These are phyloP conservation scores for Gonocerus acuteangulatus DNA, from an alignment of 2,888 invertebrate species.

Conservation along the genomic window DNA sequence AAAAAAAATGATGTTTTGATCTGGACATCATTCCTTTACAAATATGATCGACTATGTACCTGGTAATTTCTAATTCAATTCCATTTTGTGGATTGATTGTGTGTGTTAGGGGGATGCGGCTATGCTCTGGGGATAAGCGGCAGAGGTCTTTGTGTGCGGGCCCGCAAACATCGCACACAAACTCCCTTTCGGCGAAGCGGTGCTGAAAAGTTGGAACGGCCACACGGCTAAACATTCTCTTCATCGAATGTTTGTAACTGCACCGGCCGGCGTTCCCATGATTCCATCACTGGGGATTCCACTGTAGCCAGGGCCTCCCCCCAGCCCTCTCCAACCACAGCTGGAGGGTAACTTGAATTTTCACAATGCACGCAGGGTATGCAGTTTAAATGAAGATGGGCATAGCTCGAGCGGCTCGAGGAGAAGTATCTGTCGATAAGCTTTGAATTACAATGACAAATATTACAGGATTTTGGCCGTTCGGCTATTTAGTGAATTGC, in stretches of 20 bases:
- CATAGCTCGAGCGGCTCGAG: not conserved
- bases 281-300: not conserved
- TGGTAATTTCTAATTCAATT: too few relatives aligned
- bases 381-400: conserved; percentile 1
- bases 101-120: too few relatives aligned
- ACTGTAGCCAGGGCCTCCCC: not conserved
- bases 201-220: not conserved
- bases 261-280: not conserved
- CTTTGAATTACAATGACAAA: not conserved
- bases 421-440: not conserved
- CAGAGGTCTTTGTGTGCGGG: too few relatives aligned
- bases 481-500: not conserved
- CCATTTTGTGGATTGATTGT: too few relatives aligned
- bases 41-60: too few relatives aligned
- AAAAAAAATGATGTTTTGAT: too few relatives aligned
- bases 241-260: not conserved
- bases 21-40: too few relatives aligned
- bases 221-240: not conserved
- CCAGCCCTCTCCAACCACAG: not conserved
- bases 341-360: not conserved
- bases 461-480: not conserved
- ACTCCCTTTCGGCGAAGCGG: too few relatives aligned
- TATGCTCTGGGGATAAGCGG: too few relatives aligned
- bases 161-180: too few relatives aligned
- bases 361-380: not conserved